phyloP scores from a whole-genome alignment of 2,113 vertebrate genomes.

The Rattus rattus region DNA sequence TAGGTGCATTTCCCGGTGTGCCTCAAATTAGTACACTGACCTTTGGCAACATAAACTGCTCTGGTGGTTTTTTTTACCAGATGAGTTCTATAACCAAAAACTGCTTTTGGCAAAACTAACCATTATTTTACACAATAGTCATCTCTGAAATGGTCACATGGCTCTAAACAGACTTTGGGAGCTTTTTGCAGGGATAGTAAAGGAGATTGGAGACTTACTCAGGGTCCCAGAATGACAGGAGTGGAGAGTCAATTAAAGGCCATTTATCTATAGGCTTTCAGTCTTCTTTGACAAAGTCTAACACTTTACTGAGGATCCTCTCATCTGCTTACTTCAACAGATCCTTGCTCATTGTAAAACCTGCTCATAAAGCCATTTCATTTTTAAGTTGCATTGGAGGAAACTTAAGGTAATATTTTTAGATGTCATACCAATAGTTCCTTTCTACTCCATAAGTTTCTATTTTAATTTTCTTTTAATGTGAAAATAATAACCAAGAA shows the following conservation, averaged over 20 bases:
- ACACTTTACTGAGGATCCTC: neutral
- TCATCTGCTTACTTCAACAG: neutral
- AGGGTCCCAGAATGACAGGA: neutral
- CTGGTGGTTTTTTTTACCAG: neutral
- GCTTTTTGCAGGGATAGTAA: neutral
- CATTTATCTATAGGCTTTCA: neutral
- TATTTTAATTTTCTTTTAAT: neutral
- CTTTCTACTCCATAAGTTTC: too few species aligned
- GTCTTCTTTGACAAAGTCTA: neutral
- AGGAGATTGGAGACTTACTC: neutral
- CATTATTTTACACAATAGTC: neutral
- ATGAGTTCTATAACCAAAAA: neutral
- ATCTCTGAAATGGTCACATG: neutral
- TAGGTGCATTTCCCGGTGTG: neutral
- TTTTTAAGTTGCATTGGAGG: neutral
- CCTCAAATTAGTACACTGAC: neutral
- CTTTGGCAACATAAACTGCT: neutral
- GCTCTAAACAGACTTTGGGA: neutral
- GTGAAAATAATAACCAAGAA: slow-evolving; percentile 28
- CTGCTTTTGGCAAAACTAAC: neutral
- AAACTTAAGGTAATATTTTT: slow-evolving; percentile 12
- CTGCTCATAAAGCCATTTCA: neutral
- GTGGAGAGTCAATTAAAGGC: neutral
- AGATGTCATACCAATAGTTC: neutral
- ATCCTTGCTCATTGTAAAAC: neutral